Percentiles rank a stretch among this genome's conserved stretches.
These are phyloP conservation scores for Capricornis sumatraensis DNA, from an alignment of 2,113 vertebrate genomes.

Conservation along the genomic window DNA sequence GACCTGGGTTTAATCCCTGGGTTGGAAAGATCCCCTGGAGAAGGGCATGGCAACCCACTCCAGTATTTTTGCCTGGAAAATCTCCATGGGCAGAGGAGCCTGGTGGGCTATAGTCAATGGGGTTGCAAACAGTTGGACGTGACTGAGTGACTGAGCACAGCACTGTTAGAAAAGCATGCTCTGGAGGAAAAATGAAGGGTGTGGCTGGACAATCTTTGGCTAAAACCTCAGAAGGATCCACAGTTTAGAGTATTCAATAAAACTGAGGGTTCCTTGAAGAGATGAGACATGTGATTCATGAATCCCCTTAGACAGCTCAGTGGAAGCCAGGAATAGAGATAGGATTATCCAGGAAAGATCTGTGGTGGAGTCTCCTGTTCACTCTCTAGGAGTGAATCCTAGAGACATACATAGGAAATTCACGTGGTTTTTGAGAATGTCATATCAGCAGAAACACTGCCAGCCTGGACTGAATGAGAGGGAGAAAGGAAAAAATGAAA, in stretches of 20 bases:
- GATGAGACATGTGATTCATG: background rate
- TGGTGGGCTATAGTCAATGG: background rate
- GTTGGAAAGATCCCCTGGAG: background rate
- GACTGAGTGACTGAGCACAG: background rate
- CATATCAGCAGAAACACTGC: background rate
- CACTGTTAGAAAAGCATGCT: background rate
- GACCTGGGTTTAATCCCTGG: background rate
- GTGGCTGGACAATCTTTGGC: background rate
- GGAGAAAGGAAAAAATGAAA: background rate
- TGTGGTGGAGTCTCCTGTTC: background rate
- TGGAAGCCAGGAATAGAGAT: background rate
- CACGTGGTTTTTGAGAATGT: background rate
- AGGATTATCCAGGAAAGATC: background rate
- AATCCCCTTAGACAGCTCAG: background rate
- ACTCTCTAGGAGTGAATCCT: background rate
- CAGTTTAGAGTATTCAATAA: background rate
- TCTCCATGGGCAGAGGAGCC: background rate
- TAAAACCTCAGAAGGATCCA: background rate
- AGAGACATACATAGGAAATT: background rate
- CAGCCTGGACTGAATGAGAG: background rate
- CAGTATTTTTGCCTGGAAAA: background rate
- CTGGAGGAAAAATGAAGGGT: background rate
- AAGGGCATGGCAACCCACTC: background rate
- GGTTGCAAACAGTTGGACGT: background rate
- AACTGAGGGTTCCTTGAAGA: background rate